Percentiles rank a stretch among this genome's conserved stretches.
Conservation (phyloP, 2,797 vertebrate species). For the Tarsius wallacei region DNA sequence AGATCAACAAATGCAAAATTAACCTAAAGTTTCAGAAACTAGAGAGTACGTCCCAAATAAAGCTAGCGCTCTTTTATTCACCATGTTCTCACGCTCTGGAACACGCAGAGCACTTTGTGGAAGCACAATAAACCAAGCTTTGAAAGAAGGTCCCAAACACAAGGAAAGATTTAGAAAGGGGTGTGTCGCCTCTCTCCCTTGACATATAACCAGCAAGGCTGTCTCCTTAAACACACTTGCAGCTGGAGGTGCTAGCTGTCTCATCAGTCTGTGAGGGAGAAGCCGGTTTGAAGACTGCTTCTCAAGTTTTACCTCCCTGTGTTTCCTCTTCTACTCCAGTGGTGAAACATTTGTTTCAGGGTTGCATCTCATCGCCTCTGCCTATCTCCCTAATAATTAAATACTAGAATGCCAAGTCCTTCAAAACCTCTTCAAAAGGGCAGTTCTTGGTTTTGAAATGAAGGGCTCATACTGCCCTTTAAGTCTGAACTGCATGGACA, state of each 20-base stretch:
- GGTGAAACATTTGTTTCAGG: not conserved
- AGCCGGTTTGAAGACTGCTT: not conserved
- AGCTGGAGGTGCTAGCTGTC: not conserved
- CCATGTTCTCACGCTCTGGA: not conserved
- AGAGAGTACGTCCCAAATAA: not conserved
- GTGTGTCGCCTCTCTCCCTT: not conserved
- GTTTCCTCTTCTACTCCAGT: not conserved
- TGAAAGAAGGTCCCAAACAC: not conserved
- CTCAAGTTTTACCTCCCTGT: not conserved
- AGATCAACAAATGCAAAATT: slow-evolving; percentile 60
- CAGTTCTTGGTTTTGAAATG: not conserved
- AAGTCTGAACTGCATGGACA: not conserved
- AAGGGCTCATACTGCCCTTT: not conserved
- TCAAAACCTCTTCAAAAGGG: slow-evolving; percentile 48
- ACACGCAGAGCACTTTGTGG: not conserved
- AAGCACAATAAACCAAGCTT: not conserved
- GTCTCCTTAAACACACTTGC: not conserved
- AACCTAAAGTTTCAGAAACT: slow-evolving; percentile 64
- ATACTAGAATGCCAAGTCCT: slow-evolving; percentile 53
- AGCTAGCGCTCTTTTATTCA: not conserved
- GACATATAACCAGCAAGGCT: not conserved
- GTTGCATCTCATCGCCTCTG: not conserved
- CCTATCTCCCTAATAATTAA: slow-evolving; percentile 34
- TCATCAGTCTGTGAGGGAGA: fast-evolving
- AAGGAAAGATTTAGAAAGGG: not conserved